Evolutionary conservation across 2,113 vertebrate genomes (phyloP), one percentile per base, ranked within the genome.

Genomic region (Triplophysa dalaica): DNA sequence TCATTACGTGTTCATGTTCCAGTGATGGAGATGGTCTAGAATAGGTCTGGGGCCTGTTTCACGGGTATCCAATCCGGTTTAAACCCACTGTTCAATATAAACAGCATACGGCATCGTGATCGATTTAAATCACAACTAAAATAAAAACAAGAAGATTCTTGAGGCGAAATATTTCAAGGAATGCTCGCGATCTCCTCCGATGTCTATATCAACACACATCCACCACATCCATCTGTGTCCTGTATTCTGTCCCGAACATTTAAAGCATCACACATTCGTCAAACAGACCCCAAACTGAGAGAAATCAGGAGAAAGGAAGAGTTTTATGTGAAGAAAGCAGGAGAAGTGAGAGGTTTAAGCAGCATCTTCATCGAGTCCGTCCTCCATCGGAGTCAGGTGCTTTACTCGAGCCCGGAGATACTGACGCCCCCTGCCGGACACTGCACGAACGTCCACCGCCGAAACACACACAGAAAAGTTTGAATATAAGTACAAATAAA

Each of bases 1-100:
- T 58, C 8, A 21, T 87, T 89, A 91, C 92, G 90, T 90, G 87
- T 77, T 65, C 19, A 79, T 58, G 67, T 67, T 80, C 72, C 67
- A 72, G 64, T 78, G 81, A 86, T 76, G 86, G 12, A 8, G 21
- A 17, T 3, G n/a, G 21, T 21, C 4, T 19, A 17, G 16, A 8
- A 17, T n/a, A 43, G 45, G 8, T 19, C 65, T 29, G 14, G 29
- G 38, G 61, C 52, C 54, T 67, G 79, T 41, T 45, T 66, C 65
- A 29, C 48, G 45, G 22, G 38, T 5, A 21, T 60, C 22, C 48
- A 19, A 26, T 3, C 19, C 29, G 38, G 2, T 45, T 78, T 69
- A 54, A 48, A 33, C 4, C 70, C 6, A 6, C 14, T 41, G 4
- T 58, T 62, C 38, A 10, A 11, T 61, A 17, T 26, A 21, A 74